Evolutionary conservation across 2,888 invertebrate species (phyloP), one percentile per base, ranked within the genome.

Genomic region (Antheraea yamamai): DNA sequence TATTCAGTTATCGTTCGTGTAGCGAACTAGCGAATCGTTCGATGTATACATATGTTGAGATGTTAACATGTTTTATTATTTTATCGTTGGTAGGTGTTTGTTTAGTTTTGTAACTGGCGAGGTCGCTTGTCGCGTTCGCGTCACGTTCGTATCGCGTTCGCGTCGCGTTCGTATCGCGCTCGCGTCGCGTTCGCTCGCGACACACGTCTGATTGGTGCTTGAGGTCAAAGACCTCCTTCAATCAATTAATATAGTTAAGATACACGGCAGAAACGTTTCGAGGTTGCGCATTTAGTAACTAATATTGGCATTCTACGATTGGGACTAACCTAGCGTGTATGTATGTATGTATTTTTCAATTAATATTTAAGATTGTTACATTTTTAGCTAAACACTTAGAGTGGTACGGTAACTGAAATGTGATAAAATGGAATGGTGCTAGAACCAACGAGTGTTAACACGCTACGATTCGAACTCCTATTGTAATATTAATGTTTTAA

Each of bases 341-440:
- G 91, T 92, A 93, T 92, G 92, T 92, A 93, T 92, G 92, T 92
- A 92, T 91, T 94, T 92, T 94, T 94, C 91, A 93, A 94, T 94
- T 95, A 95, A 93, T 88, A 87, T 91, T 91, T 95, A 95, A 95
- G 94, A 93, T 94, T 95, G 95, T 95, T 95, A 95, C 93, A 95
- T 92, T 94, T 94, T 95, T 95, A 95, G 93, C 95, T 93, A 94
- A 95, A 95, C 93, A 94, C 91, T 95, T 95, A 95, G 95, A 94
- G 95, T 95, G 95, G 95, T 95, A 95, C 95, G 94, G 94, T 95
- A 95, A 95, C 95, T 91, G 95, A 95, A 94, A 93, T 95, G 95
- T 95, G 95, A 95, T 95, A 95, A 94, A 95, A 95, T 90, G 95
- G 95, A 93, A 95, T 95, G 95, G 95, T 95, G 95, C 95, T 95